These are phyloP conservation scores for Callipepla californica DNA, from an alignment of 2,113 vertebrate species.

Conservation along the genomic window DNA sequence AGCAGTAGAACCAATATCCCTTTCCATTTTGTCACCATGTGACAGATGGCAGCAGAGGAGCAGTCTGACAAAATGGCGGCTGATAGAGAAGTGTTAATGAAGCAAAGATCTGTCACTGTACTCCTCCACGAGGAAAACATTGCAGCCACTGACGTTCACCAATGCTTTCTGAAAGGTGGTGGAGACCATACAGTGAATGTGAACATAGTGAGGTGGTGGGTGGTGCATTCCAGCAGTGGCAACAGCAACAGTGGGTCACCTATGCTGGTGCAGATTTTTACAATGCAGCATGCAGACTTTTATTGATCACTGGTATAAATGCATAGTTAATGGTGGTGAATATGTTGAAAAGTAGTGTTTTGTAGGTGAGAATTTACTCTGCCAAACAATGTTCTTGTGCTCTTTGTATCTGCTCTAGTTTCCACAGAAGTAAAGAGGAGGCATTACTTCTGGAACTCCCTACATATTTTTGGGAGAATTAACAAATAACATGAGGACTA, in stretches of 20 bases:
- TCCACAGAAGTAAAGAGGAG: background rate
- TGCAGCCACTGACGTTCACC: background rate
- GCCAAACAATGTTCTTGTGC: background rate
- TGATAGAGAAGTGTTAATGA: background rate
- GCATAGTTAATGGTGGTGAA: no score
- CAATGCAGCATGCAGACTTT: no score
- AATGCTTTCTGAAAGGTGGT: background rate
- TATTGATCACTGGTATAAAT: no score
- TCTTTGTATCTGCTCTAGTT: background rate
- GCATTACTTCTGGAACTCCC: background rate
- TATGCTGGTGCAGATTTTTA: no score
- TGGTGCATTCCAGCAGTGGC: background rate
- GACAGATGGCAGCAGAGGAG: no score
- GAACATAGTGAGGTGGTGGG: background rate
- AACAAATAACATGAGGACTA: background rate
- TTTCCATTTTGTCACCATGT: no score
- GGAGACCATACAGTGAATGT: background rate
- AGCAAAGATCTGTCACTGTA: background rate
- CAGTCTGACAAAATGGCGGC: background rate
- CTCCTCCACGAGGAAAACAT: background rate
- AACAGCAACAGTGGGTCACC: no score
- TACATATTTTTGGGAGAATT: background rate
- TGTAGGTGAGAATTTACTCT: background rate
- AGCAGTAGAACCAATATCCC: no score
- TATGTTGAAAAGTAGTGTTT: no score